Evolutionary conservation across 1,140 invertebrate species (phyloP), one percentile per base, ranked within the genome.

Genomic region (Drosophila ohnishii): DNA sequence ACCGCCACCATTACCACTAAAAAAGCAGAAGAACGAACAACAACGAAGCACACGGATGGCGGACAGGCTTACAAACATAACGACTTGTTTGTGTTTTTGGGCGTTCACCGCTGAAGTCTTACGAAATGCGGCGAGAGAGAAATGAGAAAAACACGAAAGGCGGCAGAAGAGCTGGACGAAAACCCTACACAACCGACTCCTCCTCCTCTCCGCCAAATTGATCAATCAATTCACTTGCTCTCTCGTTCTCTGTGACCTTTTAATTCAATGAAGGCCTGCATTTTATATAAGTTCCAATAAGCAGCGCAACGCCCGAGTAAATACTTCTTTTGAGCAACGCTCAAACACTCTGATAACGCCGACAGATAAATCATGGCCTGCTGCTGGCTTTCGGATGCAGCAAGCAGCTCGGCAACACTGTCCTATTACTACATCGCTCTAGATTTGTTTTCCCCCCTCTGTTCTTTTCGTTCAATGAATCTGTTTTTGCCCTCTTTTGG

Each of bases 151-250:
- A 61, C 39, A 74, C 35, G 53, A 39, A 47, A 40, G 40, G 48
- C 42, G 70, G 44, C 34, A 34, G 37, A 65, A 32, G 63, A 57
- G 25, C 22, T 28, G 19, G 19, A 59, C 44, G 62, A 70, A 71
- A 75, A 57, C 51, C 47, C 48, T 70, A 50, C 47, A 34, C 45
- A 63, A 82, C 34, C 42, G 19, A 39, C 39, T 37, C 40, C 56
- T 37, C 40, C 56, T 22, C 35, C 64, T 28, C 34, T 32, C 28
- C 48, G 16, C 30, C 32, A 48, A 76, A 80, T 85, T 61, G 70
- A 78, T 84, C 72, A 85, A 84, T 82, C 70, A 78, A 85, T 87
- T 78, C 65, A 62, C 59, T 61, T 34, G 47, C 44, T 37, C 59
- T 78, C 32, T 53, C 32, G 1, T 19, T 53, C 32, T 11, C 7